phyloP scores from a whole-genome alignment of 2,113 vertebrate genomes.

The Coracopsis vasa region DNA sequence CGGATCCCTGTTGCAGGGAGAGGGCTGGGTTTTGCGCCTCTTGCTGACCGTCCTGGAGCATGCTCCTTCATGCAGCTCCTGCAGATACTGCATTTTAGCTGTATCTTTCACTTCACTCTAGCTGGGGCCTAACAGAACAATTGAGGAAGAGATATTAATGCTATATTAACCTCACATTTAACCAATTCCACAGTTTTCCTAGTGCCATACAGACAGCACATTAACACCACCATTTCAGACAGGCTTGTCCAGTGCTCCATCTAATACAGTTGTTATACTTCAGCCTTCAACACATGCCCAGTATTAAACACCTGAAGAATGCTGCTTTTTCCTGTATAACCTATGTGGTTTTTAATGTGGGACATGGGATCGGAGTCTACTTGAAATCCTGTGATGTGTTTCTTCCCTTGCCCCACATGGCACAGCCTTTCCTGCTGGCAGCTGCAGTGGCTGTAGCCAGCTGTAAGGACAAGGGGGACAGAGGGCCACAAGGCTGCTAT shows the following conservation, averaged over 20 bases:
- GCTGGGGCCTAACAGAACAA: background rate
- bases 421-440: background rate
- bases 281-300: background rate
- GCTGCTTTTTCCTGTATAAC: background rate
- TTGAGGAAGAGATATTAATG: background rate
- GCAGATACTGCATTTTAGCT: background rate
- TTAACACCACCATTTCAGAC: background rate
- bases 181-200: background rate
- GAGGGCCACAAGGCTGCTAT: background rate
- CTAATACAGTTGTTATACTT: background rate
- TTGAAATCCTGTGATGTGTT: rapidly evolving
- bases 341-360: rapidly evolving
- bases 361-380: background rate
- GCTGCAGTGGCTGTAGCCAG: background rate
- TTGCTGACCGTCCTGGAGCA: rapidly evolving
- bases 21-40: background rate
- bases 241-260: background rate
- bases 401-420: background rate
- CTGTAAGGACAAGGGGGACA: background rate
- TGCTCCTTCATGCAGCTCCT: background rate
- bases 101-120: background rate
- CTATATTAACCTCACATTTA: background rate
- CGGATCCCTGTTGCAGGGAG: background rate
- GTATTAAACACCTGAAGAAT: background rate
- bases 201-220: background rate